phyloP scores from a whole-genome alignment of 2,113 vertebrate species.

The Pardalotus punctatus region DNA sequence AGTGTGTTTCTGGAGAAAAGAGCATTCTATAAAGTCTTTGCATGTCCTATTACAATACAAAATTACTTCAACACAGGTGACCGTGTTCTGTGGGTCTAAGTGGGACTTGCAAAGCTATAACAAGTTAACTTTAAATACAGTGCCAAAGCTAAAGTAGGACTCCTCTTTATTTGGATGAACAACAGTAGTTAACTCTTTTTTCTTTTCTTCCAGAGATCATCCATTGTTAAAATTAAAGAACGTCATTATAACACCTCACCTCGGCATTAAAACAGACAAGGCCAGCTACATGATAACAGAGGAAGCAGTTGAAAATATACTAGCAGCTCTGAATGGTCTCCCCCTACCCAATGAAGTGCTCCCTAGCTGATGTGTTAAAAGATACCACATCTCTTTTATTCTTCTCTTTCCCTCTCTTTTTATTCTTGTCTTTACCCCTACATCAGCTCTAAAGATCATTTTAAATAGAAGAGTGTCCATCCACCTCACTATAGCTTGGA shows the following conservation, averaged over 20 bases:
- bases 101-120: background rate
- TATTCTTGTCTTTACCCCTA: background rate
- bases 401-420: background rate
- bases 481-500: background rate
- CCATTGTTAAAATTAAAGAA: slow-evolving; percentile 63
- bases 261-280: slow-evolving; percentile 41
- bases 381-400: background rate
- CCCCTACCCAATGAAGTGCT: slow-evolving; percentile 60
- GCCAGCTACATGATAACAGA: slow-evolving; percentile 26
- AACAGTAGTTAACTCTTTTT: background rate
- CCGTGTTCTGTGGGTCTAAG: background rate
- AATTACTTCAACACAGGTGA: background rate
- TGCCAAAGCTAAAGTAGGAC: background rate
- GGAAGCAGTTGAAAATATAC: slow-evolving; percentile 45
- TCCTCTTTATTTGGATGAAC: background rate
- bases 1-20: background rate
- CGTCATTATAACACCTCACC: slow-evolving; percentile 53
- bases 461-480: background rate
- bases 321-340: slow-evolving; percentile 45
- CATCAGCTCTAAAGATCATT: background rate
- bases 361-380: background rate
- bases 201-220: slow-evolving; percentile 61
- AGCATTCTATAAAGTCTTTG: background rate
- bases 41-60: background rate
- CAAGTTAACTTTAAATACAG: background rate